A percentile compares a stretch with the other conserved stretches of the same genome.
These are phyloP conservation scores for Heliothis peltigera DNA, from an alignment of 2,888 invertebrate species.

Conservation along the genomic window DNA sequence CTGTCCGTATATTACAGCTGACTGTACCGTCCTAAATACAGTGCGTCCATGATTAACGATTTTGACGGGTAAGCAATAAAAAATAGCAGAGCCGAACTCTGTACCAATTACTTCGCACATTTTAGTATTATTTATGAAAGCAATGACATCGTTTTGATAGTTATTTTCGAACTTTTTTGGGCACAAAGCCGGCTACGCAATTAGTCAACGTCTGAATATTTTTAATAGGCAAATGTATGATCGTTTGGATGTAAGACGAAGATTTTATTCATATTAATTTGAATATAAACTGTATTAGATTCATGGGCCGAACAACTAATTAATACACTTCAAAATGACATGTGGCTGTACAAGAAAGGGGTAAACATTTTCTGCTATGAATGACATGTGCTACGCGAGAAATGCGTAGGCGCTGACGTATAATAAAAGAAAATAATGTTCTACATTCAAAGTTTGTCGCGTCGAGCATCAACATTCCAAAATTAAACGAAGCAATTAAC, in stretches of 20 bases:
- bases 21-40: conserved; percentile 40
- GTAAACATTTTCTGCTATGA: conserved; percentile 9
- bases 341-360: background rate
- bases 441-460: conserved; percentile 3
- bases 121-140: conserved; percentile 41
- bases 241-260: conserved; percentile 5
- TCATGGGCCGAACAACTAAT: conserved; percentile 1
- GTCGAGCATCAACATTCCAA: conserved; percentile 11
- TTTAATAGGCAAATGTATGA: conserved; percentile 25
- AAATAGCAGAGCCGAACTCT: conserved; percentile 54
- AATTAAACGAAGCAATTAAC: conserved; percentile 23
- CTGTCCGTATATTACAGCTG: conserved; percentile 55
- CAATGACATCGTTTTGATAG: conserved; percentile 33
- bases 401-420: conserved; percentile 9
- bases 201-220: conserved; percentile 42
- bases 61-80: conserved; percentile 51
- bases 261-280: conserved; percentile 16
- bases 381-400: conserved; percentile 1
- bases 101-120: conserved; percentile 42
- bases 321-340: conserved; percentile 10
- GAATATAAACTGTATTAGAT: conserved; percentile 6
- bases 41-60: conserved; percentile 52
- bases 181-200: conserved; percentile 32
- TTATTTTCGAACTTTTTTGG: conserved; percentile 25
- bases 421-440: conserved; percentile 14